These are phyloP conservation scores for Ciconia boyciana DNA, from an alignment of 2,113 vertebrate species.

Conservation along the genomic window DNA sequence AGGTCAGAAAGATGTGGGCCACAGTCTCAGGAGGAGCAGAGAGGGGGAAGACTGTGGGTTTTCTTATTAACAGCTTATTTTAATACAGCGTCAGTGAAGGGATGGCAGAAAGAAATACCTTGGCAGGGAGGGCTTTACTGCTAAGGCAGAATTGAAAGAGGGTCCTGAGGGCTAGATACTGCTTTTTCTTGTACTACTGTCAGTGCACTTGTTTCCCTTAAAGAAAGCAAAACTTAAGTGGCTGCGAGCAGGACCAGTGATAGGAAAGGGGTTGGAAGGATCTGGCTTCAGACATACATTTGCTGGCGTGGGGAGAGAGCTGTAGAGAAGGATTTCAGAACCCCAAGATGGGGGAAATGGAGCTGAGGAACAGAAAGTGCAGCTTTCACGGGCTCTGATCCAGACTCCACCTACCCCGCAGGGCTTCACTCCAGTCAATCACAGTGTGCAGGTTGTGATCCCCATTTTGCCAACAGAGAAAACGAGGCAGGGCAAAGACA, in stretches of 20 bases:
- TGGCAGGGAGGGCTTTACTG: not conserved
- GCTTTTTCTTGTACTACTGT: not conserved
- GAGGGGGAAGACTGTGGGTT: not conserved
- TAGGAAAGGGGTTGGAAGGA: not conserved
- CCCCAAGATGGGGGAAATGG: not conserved
- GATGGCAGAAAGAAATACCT: not conserved
- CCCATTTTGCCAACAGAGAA: not conserved
- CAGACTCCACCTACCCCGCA: not conserved
- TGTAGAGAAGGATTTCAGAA: not conserved
- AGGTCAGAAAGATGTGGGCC: not conserved
- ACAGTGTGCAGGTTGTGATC: not conserved
- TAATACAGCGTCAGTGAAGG: not conserved
- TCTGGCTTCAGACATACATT: not conserved
- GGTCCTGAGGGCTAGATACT: not conserved
- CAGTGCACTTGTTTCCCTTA: not conserved
- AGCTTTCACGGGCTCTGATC: not conserved
- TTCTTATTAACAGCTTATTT: not conserved
- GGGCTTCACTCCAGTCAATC: not conserved
- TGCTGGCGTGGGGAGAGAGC: not conserved
- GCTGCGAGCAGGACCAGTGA: not conserved
- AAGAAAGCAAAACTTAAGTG: not conserved
- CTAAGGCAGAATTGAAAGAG: not conserved
- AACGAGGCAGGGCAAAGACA: not conserved
- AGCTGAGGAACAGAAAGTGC: not conserved
- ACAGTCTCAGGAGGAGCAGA: not conserved